These are phyloP conservation scores for Bubo scandiacus DNA, from an alignment of 2,113 vertebrate genomes.

Conservation along the genomic window DNA sequence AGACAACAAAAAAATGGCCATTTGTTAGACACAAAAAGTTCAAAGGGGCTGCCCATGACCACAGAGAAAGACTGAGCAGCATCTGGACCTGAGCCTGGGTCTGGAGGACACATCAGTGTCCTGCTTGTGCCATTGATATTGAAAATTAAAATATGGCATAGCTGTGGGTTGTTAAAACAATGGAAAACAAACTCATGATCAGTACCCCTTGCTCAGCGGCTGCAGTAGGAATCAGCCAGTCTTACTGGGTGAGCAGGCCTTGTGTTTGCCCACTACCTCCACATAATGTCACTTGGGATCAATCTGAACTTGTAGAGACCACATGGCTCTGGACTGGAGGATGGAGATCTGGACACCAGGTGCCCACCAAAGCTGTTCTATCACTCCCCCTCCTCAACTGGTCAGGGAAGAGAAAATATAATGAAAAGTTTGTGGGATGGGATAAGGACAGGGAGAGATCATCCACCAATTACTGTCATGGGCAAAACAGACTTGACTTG, in stretches of 20 bases:
- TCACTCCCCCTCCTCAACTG: no score
- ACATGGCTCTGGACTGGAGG: background rate
- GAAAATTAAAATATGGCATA: background rate
- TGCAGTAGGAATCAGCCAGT: background rate
- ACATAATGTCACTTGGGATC: background rate
- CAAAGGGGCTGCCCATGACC: background rate
- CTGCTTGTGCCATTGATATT: background rate
- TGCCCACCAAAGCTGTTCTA: no score
- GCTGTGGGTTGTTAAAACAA: background rate
- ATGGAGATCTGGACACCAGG: background rate
- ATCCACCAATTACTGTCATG: no score
- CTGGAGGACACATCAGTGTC: background rate
- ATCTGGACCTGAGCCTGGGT: background rate
- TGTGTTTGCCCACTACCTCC: background rate
- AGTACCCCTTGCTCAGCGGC: background rate
- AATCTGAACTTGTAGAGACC: background rate
- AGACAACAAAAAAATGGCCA: background rate
- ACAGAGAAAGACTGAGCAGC: background rate
- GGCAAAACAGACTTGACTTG: no score
- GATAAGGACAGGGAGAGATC: no score
- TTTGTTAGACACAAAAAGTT: background rate
- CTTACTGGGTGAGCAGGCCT: background rate
- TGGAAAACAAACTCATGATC: background rate
- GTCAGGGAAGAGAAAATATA: no score
- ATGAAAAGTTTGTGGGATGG: no score